Evolutionary conservation across 1,140 invertebrate genomes (phyloP), one percentile per base, ranked within the genome.

Genomic region (Akabosia matsudoensis): DNA sequence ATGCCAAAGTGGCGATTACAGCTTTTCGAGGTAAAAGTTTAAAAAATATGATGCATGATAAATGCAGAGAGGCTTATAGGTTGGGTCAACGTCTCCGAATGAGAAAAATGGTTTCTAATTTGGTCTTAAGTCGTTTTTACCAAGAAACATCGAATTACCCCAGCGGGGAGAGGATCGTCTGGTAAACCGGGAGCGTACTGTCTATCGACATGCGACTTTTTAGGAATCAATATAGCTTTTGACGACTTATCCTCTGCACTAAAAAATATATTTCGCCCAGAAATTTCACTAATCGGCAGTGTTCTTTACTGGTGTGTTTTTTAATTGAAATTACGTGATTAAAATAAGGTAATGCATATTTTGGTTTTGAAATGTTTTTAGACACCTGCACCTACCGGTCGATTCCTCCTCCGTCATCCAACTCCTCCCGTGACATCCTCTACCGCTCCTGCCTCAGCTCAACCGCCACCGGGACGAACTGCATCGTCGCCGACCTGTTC

Each of bases 401-500:
- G n/a, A 67, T 67, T 30, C 61, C 61, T 30, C 61, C 61, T 28
- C 61, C 28, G 31, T 45, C 37, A n/a, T 18, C 37, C 37, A 67
- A 56, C 7, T 56, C 7, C 22, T 13, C 7, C 10, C 13, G 22
- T 56, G 61, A 67, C 28, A 7, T 67, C 13, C 24, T 67, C 2
- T 67, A 67, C 28, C 61, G 61, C 1, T 67, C 61, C 24, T 67
- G 61, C n/a, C 28, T n/a, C 30, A 67, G 26, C 24, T 67, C 61
- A 2, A 30, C 61, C 13, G 61, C 61, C 4, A 10, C 61, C 31
- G 61, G 61, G 14, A 67, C 28, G 22, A 45, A 70, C 0, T 76
- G 75, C 45, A 76, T 76, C 22, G 70, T 51, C 22, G 64, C 70
- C 30, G 67, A 72, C 2, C 31, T 76, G 33, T 76, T 76, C 56